phyloP scores from a whole-genome alignment of 1,140 invertebrate genomes.

The Lineus longissimus region DNA sequence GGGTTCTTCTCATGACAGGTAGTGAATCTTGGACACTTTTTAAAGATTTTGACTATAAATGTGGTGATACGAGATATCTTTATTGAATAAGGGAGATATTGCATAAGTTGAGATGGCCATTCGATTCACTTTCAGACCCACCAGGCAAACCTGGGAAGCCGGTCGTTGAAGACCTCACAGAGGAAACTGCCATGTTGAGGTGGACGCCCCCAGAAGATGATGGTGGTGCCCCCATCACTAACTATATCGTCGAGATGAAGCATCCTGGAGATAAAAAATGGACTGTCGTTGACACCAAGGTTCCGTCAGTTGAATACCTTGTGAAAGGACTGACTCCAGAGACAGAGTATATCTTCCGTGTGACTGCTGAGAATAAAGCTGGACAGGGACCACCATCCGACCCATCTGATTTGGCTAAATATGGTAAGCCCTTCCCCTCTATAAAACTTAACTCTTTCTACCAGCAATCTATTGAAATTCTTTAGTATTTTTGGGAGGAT shows the following conservation, averaged over 20 bases:
- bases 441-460: neutral
- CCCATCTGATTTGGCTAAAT: constrained; percentile 23
- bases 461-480: neutral
- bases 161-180: constrained; percentile 85
- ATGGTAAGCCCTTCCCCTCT: constrained; percentile 13
- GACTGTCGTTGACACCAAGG: constrained; percentile 69
- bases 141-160: constrained; percentile 85
- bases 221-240: constrained; percentile 89
- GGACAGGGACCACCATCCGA: constrained; percentile 86
- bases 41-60: no score
- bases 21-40: no score
- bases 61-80: no score
- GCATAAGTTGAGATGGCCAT: no score
- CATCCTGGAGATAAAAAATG: constrained; percentile 72
- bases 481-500: neutral
- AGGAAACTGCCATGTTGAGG: constrained; percentile 86
- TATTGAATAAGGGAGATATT: no score
- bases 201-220: constrained; percentile 98
- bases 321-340: constrained; percentile 84
- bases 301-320: constrained; percentile 61
- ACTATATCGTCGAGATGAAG: constrained; percentile 83
- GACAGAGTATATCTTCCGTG: constrained; percentile 92
- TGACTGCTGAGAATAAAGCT: constrained; percentile 95
- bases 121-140: neutral
- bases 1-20: neutral